Evolutionary conservation across 1,140 invertebrate genomes (phyloP).

Genomic region (Antheraea mylitta): DNA sequence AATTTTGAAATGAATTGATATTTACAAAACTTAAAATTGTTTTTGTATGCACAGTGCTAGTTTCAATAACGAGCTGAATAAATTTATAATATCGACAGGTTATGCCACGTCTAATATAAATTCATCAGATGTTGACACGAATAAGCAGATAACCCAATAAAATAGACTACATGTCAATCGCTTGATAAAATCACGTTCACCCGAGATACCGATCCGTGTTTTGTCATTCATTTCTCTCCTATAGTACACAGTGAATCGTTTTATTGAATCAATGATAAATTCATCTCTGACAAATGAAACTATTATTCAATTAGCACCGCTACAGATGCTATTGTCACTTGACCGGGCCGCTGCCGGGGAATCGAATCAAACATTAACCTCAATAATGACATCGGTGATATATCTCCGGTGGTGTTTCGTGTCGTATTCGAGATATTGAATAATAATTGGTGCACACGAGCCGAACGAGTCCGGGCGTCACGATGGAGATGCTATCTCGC

Average conservation of each 20-base stretch:
- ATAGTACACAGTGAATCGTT: slow-evolving; percentile 8
- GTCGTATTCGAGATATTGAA: slow-evolving; percentile 59
- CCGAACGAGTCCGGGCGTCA: slow-evolving; percentile 38
- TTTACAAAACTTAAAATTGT: no score
- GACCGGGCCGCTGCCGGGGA: slow-evolving; percentile 41
- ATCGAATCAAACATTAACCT: slow-evolving; percentile 45
- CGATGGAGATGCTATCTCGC: slow-evolving; percentile 64
- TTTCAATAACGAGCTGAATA: no score
- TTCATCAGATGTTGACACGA: slow-evolving; percentile 23
- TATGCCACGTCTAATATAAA: slow-evolving; percentile 36
- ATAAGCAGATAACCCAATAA: neutral
- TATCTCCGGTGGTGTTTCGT: slow-evolving; percentile 30
- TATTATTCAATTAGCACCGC: slow-evolving; percentile 59
- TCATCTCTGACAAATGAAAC: slow-evolving; percentile 42
- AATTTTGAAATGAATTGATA: no score
- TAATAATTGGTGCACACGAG: slow-evolving; percentile 71
- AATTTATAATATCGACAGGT: slow-evolving; percentile 24
- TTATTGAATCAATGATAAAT: slow-evolving; percentile 34
- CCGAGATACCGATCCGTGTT: slow-evolving; percentile 17
- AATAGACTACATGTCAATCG: neutral
- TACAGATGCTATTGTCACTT: slow-evolving; percentile 50
- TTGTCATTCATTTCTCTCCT: slow-evolving; percentile 15
- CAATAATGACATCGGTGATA: slow-evolving; percentile 45
- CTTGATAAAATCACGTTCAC: slow-evolving; percentile 17
- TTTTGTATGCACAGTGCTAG: no score